Evolutionary conservation across 2,797 vertebrate genomes (phyloP).

Genomic region (Epinephelus coioides): DNA sequence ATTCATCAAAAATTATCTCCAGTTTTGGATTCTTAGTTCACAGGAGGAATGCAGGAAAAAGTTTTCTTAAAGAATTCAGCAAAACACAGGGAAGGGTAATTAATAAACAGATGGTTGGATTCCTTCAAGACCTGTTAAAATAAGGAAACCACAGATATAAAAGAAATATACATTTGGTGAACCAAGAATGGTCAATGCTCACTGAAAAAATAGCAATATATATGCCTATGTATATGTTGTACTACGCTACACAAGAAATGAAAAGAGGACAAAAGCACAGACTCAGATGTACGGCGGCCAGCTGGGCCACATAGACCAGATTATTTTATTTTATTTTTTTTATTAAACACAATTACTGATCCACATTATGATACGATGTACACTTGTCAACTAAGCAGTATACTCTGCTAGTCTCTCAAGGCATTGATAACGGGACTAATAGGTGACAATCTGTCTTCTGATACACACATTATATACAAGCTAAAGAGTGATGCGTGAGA

Average conservation of each 20-base stretch:
- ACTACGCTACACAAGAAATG: conserved; percentile 12
- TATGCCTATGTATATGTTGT: no score
- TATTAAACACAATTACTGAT: conserved; percentile 84
- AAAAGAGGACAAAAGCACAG: conserved; percentile 41
- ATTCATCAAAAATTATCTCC: no score
- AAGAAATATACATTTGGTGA: background rate
- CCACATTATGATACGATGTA: conserved; percentile 81
- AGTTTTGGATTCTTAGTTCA: no score
- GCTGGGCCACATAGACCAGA: conserved; percentile 73
- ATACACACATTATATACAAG: conserved; percentile 82
- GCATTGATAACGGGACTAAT: conserved; percentile 74
- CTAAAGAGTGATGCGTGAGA: conserved; percentile 77
- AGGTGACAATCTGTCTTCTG: conserved; percentile 75
- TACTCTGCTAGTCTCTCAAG: conserved; percentile 72
- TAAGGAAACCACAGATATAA: background rate
- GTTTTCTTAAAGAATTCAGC: no score
- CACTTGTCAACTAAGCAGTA: conserved; percentile 74
- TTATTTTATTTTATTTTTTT: conserved; percentile 75
- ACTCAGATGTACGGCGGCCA: conserved; percentile 68
- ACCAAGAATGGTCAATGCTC: background rate
- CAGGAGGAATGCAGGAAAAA: no score
- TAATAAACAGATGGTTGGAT: no score
- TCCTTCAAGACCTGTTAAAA: background rate
- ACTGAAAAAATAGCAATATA: background rate
- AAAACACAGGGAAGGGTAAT: no score